These are phyloP conservation scores for Saguinus midas DNA, from an alignment of 2,113 vertebrate genomes.

Conservation along the genomic window DNA sequence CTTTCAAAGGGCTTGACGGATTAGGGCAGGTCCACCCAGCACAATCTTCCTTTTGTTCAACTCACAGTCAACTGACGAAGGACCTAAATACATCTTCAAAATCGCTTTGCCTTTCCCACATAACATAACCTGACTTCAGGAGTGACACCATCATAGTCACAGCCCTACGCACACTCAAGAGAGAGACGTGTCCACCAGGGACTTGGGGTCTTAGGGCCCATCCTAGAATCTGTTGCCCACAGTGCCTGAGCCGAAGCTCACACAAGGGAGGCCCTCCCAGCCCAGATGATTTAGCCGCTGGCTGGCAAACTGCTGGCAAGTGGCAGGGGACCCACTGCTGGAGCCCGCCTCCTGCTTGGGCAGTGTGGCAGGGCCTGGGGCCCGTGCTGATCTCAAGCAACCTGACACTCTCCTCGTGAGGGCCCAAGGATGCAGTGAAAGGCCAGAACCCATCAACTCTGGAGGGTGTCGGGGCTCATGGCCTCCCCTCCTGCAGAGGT, in stretches of 20 bases:
- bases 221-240: neutral
- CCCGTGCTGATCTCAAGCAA: neutral
- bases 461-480: no score
- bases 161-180: neutral
- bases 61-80: no score
- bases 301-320: accelerated
- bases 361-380: neutral
- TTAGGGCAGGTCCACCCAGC: neutral
- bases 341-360: neutral
- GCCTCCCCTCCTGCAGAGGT: neutral
- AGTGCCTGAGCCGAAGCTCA: neutral
- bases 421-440: neutral
- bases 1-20: no score
- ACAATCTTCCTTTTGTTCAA: neutral
- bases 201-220: no score
- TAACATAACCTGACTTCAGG: neutral
- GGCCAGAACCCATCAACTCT: no score
- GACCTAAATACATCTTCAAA: neutral
- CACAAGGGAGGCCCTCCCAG: accelerated
- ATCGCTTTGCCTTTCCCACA: neutral
- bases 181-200: neutral
- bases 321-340: accelerated
- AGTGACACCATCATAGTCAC: accelerated
- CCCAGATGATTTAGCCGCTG: accelerated
- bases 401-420: no score